phyloP scores from a whole-genome alignment of 2,888 invertebrate species.

The Emmelina monodactyla region DNA sequence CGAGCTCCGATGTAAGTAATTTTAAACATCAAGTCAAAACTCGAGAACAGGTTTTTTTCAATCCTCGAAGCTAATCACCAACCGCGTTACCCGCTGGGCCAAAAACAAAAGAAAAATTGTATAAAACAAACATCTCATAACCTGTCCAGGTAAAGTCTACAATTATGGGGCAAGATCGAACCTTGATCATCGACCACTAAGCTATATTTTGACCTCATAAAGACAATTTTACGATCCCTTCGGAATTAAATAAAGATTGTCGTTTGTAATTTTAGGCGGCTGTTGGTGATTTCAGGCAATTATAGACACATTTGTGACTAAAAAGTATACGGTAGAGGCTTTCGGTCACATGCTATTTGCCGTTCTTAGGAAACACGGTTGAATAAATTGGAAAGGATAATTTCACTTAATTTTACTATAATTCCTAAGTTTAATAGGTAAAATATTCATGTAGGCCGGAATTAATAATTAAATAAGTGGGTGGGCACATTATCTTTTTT shows the following conservation, averaged over 20 bases:
- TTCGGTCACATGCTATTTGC: too few relatives aligned
- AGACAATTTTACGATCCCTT: constrained; percentile 29
- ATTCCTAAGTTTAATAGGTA: too few relatives aligned
- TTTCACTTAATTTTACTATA: too few relatives aligned
- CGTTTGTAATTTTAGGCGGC: constrained; percentile 23
- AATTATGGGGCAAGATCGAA: constrained; percentile 33
- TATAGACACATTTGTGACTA: not conserved
- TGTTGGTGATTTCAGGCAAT: constrained; percentile 1
- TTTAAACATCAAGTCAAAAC: too few relatives aligned
- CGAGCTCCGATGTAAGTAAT: too few relatives aligned
- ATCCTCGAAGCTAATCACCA: constrained; percentile 21
- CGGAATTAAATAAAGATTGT: constrained; percentile 21
- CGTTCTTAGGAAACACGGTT: too few relatives aligned
- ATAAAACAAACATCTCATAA: constrained; percentile 38
- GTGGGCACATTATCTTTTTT: too few relatives aligned
- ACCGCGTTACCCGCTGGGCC: constrained; percentile 26
- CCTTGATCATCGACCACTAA: constrained; percentile 24
- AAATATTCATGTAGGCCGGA: too few relatives aligned
- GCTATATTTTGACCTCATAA: constrained; percentile 49
- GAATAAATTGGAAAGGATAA: too few relatives aligned
- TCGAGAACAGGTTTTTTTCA: constrained; percentile 17
- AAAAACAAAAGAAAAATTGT: constrained; percentile 28
- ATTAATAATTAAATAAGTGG: too few relatives aligned
- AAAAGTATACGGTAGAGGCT: not conserved
- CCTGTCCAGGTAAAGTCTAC: constrained; percentile 39